These are phyloP conservation scores for Catagonus wagneri DNA, from an alignment of 2,113 vertebrate species.

Conservation along the genomic window DNA sequence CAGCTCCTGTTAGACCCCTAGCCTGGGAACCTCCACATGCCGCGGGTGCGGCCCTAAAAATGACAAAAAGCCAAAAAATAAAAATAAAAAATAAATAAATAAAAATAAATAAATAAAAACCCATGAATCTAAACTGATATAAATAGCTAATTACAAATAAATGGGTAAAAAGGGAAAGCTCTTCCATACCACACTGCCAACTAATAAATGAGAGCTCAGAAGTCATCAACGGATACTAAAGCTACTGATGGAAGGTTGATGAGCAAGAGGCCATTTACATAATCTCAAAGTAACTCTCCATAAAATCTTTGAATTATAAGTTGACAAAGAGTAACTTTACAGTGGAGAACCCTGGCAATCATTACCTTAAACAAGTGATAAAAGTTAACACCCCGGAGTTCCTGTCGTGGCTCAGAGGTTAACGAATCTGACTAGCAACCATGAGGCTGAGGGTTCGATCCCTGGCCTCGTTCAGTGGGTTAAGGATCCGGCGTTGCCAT, in stretches of 20 bases:
- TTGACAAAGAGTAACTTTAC: neutral
- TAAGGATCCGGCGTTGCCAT: no score
- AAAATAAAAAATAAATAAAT: no score
- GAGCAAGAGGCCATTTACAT: neutral
- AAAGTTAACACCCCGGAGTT: no score
- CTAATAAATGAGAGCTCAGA: neutral
- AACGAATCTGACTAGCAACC: no score
- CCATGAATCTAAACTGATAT: neutral
- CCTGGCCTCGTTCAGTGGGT: no score
- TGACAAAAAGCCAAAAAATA: no score
- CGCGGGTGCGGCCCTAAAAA: no score
- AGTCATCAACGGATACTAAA: neutral
- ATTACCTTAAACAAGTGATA: constrained; percentile 4
- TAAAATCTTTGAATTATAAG: constrained; percentile 28
- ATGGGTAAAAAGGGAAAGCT: neutral
- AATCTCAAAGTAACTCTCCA: neutral
- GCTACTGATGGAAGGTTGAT: neutral
- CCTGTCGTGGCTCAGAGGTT: no score
- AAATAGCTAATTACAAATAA: neutral
- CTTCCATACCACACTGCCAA: neutral
- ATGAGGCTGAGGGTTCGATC: no score
- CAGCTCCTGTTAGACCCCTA: no score
- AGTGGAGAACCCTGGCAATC: neutral
- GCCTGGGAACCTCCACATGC: no score
- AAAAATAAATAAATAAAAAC: constrained; percentile 18